Base-by-base conservation (phyloP, 37 sponge, comb jelly and placozoan genomes). In the Geodia barretti region DNA sequence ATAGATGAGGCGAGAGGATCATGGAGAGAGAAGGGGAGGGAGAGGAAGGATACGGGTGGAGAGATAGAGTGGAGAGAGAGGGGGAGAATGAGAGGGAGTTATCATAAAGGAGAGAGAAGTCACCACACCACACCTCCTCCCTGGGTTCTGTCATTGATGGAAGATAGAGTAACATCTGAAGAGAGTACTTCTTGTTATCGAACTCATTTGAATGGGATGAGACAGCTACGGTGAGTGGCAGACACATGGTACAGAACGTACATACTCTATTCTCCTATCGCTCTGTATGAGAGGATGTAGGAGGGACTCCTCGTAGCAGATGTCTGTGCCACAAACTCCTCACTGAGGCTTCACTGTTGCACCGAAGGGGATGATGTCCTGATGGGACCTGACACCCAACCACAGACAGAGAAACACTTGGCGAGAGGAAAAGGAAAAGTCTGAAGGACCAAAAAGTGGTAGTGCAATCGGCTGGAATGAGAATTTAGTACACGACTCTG, bases 131-230 rank as follows among this genome's bases (percentile, higher is more conserved):
- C n/a, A 95, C 95, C 75, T 89, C 91, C 62, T 97, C 97, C 36
- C 87, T 89, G 17, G 89, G 58, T 29, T 85, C n/a, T 83, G 4
- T 39, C 24, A 62, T 60, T 89, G 24, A 94, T n/a, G n/a, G n/a
- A n/a, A n/a, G n/a, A n/a, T 82, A 86, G 79, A 97, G 39, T 81
- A 62, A 89, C 97, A 97, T 30, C 69, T 76, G 65, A 97, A 90
- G n/a, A n/a, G n/a, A n/a, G 33, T 77, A 90, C 42, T 85, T 90
- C 88, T 94, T 94, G 76, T 75, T 97, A 72, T 97, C 97, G 87
- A 94, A 89, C 80, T 97, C 91, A n/a, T n/a, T 28, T 88, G 72
- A 28, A 95, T 81, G 38, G 85, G 89, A 30, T 92, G 92, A 19
- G 87, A 47, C 61, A 95, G 70, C 95, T 95, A 66, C 35, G 42